Evolutionary conservation across 2,113 vertebrate genomes (phyloP).

Genomic region (Psittacula cyanocephala): DNA sequence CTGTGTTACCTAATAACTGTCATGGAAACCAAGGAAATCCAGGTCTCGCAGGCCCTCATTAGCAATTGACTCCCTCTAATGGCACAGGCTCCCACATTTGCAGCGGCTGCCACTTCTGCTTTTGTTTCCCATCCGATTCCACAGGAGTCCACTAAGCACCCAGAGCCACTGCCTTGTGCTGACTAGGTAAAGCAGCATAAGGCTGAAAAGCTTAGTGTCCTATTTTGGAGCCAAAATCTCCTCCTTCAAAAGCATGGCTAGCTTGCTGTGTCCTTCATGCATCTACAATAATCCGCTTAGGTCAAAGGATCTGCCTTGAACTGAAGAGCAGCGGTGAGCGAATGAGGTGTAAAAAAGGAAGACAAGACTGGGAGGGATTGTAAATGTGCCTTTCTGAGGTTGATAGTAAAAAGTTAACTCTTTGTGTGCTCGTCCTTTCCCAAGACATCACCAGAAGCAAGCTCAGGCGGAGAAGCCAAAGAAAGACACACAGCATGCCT

Average conservation of each 20-base stretch:
- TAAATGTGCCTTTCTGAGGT: slow-evolving; percentile 2
- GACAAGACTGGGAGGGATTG: not conserved
- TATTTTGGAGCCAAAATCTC: slow-evolving; percentile 80
- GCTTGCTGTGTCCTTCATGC: slow-evolving; percentile 70
- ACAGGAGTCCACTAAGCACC: slow-evolving; percentile 52
- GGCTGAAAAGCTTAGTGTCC: slow-evolving; percentile 78
- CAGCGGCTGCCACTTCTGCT: slow-evolving; percentile 58
- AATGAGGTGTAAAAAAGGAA: slow-evolving; percentile 21
- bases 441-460: not conserved
- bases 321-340: slow-evolving; percentile 11
- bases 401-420: slow-evolving; percentile 40
- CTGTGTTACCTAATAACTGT: slow-evolving; percentile 80
- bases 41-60: slow-evolving; percentile 73
- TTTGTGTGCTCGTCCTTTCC: not conserved
- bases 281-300: slow-evolving; percentile 79
- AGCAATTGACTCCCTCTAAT: slow-evolving; percentile 60
- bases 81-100: slow-evolving; percentile 66
- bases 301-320: slow-evolving; percentile 73
- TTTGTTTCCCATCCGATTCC: slow-evolving; percentile 60
- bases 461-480: not conserved
- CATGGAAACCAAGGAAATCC: slow-evolving; percentile 79
- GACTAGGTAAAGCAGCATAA: slow-evolving; percentile 70
- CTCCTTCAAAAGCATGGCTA: slow-evolving; percentile 66
- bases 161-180: slow-evolving; percentile 54
- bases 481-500: not conserved